Evolutionary conservation across 1,140 invertebrate species (phyloP), one percentile per base, ranked within the genome.

Genomic region (Gryllus bimaculatus): DNA sequence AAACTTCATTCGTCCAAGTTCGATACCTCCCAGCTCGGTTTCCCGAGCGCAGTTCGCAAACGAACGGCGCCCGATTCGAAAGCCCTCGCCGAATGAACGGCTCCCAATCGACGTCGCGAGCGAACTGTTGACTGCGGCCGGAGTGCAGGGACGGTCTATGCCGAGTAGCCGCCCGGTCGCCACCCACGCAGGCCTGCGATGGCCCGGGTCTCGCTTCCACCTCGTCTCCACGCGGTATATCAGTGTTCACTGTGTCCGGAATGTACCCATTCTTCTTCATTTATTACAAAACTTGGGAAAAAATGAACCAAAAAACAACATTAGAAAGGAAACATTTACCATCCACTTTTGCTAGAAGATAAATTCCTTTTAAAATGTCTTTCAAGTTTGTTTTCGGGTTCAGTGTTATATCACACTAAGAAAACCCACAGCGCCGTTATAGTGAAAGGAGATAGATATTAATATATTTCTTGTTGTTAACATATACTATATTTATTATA

Each of bases 401-500:
- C 10, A 66, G 18, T 18, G 54, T 66, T 66, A 66, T 66, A 66
- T 39, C 26, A 39, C 54, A 13, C 54, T 66, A 66, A 10, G 7
- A 13, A 18, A 13, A 3, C 54, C 54, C 54, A 66, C 54, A 66
- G 18, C 54, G 54, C 18, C 54, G 54, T 66, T 66, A 66, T 10
- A 66, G 54, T 66, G 54, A 18, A 18, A 66, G 3, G 54, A 66
- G 54, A 66, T 66, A 66, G 54, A 66, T 13, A 66, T 66, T 8
- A 20, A 10, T 77, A 54, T 54, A 54, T 77, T 77, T 77, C 76
- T 77, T 77, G 76, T 77, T 77, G 48, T 47, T 49, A 77, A 48
- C 76, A 77, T 77, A 77, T 54, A 48, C 47, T 77, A 54, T 77
- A 54, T 48, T 77, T 77, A 48, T 77, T 66, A 66, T 66, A 18